Conservation (phyloP, 2,113 vertebrate genomes). For the Ifrita kowaldi region DNA sequence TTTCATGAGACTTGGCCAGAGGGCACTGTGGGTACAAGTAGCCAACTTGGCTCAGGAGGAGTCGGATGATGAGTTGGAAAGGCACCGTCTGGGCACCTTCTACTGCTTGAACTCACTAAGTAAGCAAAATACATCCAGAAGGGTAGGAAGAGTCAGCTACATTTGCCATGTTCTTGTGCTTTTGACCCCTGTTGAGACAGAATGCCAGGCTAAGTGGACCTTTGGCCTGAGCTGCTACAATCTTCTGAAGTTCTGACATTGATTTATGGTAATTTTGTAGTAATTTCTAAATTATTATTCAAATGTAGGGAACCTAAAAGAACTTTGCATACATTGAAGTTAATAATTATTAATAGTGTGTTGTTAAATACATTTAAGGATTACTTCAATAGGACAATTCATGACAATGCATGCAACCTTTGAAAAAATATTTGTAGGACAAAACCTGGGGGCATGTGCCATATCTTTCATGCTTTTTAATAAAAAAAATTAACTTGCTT, state of each 20-base stretch:
- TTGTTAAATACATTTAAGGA: not conserved
- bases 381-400: not conserved
- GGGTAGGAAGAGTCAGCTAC: not conserved
- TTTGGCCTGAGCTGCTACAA: not conserved
- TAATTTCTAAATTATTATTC: not conserved
- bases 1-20: not conserved
- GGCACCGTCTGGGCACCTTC: not conserved
- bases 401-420: not conserved
- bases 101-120: not conserved
- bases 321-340: not conserved
- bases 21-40: not conserved
- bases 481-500: not conserved
- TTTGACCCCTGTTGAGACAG: not conserved
- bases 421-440: not conserved
- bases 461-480: not conserved
- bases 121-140: not conserved
- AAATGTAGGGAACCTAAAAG: not conserved
- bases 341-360: not conserved
- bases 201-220: not conserved
- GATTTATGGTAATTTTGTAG: slow-evolving; percentile 7
- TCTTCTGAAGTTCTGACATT: not conserved
- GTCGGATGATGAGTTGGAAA: not conserved
- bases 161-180: not conserved
- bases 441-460: not conserved
- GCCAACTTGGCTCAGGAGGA: not conserved